Conservation (phyloP, 2,888 invertebrate genomes). For the Holacanthella duospinosa region DNA sequence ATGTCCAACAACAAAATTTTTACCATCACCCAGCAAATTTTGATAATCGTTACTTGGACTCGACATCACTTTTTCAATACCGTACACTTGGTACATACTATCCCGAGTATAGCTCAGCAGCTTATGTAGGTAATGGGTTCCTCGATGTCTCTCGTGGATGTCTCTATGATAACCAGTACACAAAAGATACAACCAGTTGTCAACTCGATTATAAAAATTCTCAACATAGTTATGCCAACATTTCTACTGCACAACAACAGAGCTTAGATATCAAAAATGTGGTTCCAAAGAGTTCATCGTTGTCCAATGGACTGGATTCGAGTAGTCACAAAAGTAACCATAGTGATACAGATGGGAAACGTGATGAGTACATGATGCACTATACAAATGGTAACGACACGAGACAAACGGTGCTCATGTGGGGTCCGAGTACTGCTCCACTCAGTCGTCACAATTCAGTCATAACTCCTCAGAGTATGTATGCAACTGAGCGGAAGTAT, state of each 20-base stretch:
- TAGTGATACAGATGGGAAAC: conserved; percentile 13
- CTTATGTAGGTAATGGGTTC: conserved; percentile 63
- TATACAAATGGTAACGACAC: conserved; percentile 42
- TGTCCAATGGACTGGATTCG: neutral
- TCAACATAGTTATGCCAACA: conserved; percentile 15
- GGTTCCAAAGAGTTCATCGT: neutral
- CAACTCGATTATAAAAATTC: conserved; percentile 39
- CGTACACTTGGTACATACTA: conserved; percentile 74
- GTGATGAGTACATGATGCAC: conserved; percentile 19
- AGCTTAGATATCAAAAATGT: conserved; percentile 4
- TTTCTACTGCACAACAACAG: conserved; percentile 11
- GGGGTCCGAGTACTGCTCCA: conserved; percentile 50
- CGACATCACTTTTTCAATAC: conserved; percentile 77
- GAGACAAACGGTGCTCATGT: conserved; percentile 86
- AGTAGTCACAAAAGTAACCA: neutral
- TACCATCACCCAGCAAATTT: conserved; percentile 48
- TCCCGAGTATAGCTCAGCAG: conserved; percentile 52
- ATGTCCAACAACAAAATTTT: conserved; percentile 53
- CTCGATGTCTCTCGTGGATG: conserved; percentile 53
- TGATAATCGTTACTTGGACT: conserved; percentile 59
- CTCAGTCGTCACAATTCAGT: conserved; percentile 30
- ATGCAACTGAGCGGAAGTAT: conserved; percentile 8
- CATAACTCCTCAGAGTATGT: conserved; percentile 19
- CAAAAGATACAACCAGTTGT: conserved; percentile 40
- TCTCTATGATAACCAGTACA: conserved; percentile 22